Evolutionary conservation across 1,140 invertebrate species (phyloP).

Genomic region (Zaprionus africanus): DNA sequence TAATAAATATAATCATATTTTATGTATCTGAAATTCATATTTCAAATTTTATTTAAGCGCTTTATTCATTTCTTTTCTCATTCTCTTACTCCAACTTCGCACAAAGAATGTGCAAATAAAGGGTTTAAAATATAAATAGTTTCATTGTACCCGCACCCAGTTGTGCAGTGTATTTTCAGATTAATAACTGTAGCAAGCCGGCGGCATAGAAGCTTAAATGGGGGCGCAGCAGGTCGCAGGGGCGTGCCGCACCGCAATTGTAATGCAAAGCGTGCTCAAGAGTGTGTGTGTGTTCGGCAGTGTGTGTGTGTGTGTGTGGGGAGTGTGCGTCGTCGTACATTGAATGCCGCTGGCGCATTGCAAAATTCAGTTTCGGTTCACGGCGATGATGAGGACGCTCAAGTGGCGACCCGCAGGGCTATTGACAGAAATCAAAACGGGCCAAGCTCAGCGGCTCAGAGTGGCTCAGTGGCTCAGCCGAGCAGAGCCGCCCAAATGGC

Average conservation of each 20-base stretch:
- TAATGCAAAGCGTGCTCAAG: slow-evolving; percentile 70
- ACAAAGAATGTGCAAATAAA: too few species aligned
- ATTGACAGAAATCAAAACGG: slow-evolving; percentile 80
- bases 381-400: slow-evolving; percentile 62
- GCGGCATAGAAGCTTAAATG: slow-evolving; percentile 49
- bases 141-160: neutral
- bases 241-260: slow-evolving; percentile 58
- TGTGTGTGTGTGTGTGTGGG: slow-evolving; percentile 26
- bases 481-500: slow-evolving; percentile 63
- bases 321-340: slow-evolving; percentile 23
- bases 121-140: neutral
- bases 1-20: too few species aligned
- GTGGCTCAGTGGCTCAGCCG: neutral
- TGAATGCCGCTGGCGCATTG: slow-evolving; percentile 56
- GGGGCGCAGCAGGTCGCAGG: slow-evolving; percentile 24
- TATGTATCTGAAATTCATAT: too few species aligned
- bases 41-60: too few species aligned
- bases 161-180: slow-evolving; percentile 59
- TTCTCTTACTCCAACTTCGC: too few species aligned
- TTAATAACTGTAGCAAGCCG: slow-evolving; percentile 74
- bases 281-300: slow-evolving; percentile 2
- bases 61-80: too few species aligned
- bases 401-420: slow-evolving; percentile 76
- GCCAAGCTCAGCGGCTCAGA: slow-evolving; percentile 27
- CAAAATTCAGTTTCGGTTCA: slow-evolving; percentile 74